Evolutionary conservation across 2,888 invertebrate species (phyloP), one percentile per base, ranked within the genome.

Genomic region (Callimorpha dominula): DNA sequence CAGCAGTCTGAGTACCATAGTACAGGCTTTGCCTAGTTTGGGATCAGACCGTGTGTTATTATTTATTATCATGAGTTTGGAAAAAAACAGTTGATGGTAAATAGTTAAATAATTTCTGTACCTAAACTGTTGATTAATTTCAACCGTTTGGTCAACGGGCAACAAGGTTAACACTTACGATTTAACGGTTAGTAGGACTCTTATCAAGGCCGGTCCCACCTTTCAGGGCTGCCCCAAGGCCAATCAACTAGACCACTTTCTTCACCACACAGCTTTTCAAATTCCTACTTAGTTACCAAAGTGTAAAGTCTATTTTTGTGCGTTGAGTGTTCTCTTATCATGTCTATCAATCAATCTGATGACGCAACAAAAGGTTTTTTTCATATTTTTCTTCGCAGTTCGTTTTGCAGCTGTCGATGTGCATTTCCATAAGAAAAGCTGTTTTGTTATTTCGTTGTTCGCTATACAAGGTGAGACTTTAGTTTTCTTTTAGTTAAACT

Each of bases 111-210:
- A 11, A 15, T 49, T 15, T 31, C 14, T 31, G 5, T 49, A n/a
- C 4, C n/a, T 15, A 49, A 31, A 52, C 64, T 42, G 20, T 49
- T 15, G 60, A 60, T 46, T 68, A 72, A 68, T 68, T 65, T 57
- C 31, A 75, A 68, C 11, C 75, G 63, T 73, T 75, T 80, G 78
- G 84, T 78, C 76, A 76, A 63, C 57, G 42, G 43, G n/a, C 49
- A 50, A 42, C 74, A 73, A 82, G 78, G 78, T 78, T 71, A 73
- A 46, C 76, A 77, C 75, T 80, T 42, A 76, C 74, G 64, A 70
- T 80, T 84, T 84, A 76, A 82, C 81, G 85, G 86, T 87, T 80
- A 84, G 82, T 86, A 81, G 86, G 83, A 80, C 85, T 80, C 70
- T 52, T 52, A 60, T 57, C 78, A 86, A 84, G 87, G 86, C 76